Conservation (phyloP, 2,888 invertebrate species). For the Rutpela maculata region DNA sequence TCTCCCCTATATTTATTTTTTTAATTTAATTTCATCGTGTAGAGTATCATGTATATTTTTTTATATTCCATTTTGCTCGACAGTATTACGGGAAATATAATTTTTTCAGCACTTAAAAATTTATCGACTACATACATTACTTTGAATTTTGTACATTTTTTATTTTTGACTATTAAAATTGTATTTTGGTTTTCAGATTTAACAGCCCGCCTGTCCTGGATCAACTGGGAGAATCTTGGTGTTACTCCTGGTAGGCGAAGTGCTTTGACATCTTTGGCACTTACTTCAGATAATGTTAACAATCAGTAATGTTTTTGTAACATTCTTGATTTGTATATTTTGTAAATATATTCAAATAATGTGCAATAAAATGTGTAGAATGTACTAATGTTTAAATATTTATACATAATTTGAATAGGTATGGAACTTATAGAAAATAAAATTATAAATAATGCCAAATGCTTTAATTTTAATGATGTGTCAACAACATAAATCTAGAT, state of each 20-base stretch:
- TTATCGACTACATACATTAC: no score
- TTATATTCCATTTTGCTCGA: not conserved
- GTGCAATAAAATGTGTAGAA: slow-evolving; percentile 20
- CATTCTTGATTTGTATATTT: slow-evolving; percentile 10
- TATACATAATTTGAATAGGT: not conserved
- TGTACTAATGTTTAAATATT: not conserved
- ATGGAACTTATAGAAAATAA: not conserved
- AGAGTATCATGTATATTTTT: not conserved
- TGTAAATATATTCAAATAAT: not conserved
- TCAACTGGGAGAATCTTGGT: slow-evolving; percentile 98
- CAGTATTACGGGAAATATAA: no score
- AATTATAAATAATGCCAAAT: not conserved
- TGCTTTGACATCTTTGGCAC: slow-evolving; percentile 86
- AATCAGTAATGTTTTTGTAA: not conserved
- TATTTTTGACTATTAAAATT: no score
- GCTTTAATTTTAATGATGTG: no score
- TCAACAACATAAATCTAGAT: no score
- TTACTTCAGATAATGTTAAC: slow-evolving; percentile 80
- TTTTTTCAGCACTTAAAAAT: no score
- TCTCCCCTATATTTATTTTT: no score
- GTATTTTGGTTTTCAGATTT: slow-evolving; percentile 82
- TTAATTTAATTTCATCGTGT: no score
- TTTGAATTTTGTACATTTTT: no score
- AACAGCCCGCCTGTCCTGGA: slow-evolving; percentile 97
- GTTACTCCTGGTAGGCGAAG: slow-evolving; percentile 93